A percentile compares a stretch with the other conserved stretches of the same genome.
Evolutionary conservation across 2,888 invertebrate genomes (phyloP).

Genomic region (Athrips mouffetella): DNA sequence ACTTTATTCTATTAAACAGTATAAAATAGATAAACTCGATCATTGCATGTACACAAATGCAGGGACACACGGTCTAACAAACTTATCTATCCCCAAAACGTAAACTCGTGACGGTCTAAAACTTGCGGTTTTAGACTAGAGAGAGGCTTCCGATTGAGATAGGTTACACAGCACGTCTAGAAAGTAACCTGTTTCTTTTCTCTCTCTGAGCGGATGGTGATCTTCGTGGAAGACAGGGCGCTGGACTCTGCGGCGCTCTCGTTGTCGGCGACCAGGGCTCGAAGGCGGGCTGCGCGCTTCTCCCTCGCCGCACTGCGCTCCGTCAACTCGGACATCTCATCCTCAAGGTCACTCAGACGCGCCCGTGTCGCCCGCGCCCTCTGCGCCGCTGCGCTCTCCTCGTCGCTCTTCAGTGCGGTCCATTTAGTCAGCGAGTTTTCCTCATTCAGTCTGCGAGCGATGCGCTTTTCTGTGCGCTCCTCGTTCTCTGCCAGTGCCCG

Average conservation of each 20-base stretch:
- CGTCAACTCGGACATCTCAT: constrained; percentile 84
- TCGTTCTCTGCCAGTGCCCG: constrained; percentile 69
- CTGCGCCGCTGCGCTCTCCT: constrained; percentile 78
- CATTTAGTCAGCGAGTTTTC: constrained; percentile 78
- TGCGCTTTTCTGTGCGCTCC: constrained; percentile 69
- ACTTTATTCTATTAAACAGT: constrained; percentile 62
- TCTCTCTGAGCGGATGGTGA: constrained; percentile 62
- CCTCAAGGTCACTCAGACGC: constrained; percentile 84
- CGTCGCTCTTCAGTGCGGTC: constrained; percentile 76
- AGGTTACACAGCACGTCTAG: constrained; percentile 38
- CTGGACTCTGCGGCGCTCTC: constrained; percentile 57
- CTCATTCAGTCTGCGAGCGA: constrained; percentile 62
- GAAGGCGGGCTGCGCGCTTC: constrained; percentile 83
- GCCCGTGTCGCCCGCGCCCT: constrained; percentile 83
- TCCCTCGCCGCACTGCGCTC: constrained; percentile 84
- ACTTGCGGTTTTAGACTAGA: constrained; percentile 39
- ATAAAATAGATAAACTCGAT: constrained; percentile 63
- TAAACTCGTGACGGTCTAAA: constrained; percentile 22
- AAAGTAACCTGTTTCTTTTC: constrained; percentile 75
- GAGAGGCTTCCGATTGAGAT: constrained; percentile 30
- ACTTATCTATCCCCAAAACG: constrained; percentile 49
- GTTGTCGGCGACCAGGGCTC: constrained; percentile 82
- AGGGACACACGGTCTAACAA: constrained; percentile 57
- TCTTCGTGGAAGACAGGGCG: constrained; percentile 51
- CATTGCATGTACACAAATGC: constrained; percentile 58